Evolutionary conservation across 2,113 vertebrate genomes (phyloP).

Genomic region (Sitta europaea): DNA sequence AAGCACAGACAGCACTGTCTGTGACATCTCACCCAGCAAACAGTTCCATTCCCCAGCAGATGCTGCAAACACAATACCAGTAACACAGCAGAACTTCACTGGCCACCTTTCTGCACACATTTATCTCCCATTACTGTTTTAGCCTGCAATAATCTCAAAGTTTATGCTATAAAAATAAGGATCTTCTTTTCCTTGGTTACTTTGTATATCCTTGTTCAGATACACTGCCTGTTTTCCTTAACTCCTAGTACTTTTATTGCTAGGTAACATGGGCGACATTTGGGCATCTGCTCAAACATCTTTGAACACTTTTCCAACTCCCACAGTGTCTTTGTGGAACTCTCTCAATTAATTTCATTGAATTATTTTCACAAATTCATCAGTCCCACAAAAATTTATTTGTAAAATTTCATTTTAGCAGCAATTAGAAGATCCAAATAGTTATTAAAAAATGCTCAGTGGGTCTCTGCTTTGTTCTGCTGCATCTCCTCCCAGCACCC

Average conservation of each 20-base stretch:
- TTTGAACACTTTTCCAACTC: not conserved
- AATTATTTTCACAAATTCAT: slow-evolving; percentile 25
- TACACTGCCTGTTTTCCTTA: not conserved
- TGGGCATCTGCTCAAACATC: slow-evolving; percentile 15
- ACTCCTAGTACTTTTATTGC: not conserved
- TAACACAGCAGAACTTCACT: not conserved
- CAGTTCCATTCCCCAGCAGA: rapidly evolving
- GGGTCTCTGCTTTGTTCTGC: not conserved
- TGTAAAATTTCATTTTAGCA: not conserved
- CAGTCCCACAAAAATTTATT: slow-evolving; percentile 1
- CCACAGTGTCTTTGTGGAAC: not conserved
- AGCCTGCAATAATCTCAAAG: not conserved
- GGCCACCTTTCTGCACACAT: not conserved
- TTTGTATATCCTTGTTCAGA: not conserved
- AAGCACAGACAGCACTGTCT: not conserved
- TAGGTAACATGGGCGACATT: not conserved
- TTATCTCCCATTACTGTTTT: not conserved
- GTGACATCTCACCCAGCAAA: not conserved
- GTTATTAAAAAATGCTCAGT: not conserved
- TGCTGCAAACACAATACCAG: not conserved
- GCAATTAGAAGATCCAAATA: not conserved
- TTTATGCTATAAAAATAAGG: not conserved
- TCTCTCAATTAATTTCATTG: slow-evolving; percentile 16
- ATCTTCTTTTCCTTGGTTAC: not conserved
- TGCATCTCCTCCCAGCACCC: not conserved